Base-by-base conservation (phyloP, 2,113 vertebrate species). In the Scophthalmus maximus region DNA sequence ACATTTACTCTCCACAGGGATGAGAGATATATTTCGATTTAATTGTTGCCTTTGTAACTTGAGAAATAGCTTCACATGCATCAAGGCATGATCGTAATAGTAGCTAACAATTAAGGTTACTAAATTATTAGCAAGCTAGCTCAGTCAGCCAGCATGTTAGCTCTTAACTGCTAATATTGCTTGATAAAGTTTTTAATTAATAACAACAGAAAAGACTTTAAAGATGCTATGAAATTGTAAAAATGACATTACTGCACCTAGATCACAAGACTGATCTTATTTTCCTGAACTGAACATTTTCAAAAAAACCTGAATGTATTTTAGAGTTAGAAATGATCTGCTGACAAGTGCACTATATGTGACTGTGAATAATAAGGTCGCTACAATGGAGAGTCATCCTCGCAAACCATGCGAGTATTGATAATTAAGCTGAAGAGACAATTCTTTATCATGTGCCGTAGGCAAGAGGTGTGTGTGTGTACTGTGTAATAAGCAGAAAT, bases 41-140 rank as follows among this genome's bases (percentile, higher is more conserved):
- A 69, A 77, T 59, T 53, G 63, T 65, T 68, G 52, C 29, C 17
- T 34, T 46, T 3, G 50, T 30, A 68, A 60, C 42, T 44, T 56
- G 6, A 52, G 40, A 63, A 66, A 32, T 1, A 12, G 22, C 1
- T 50, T 3, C 5, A 8, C 66, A 23, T 55, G 38, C 27, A 66
- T 7, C 57, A 66, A 85, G 57, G 30, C 32, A 64, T 70, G n/a
- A 62, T 2, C 72, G 53, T 25, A 56, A 52, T 18, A 29, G 26
- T 44, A 27, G 10, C 29, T 46, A 55, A 49, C 22, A 20, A 5
- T 23, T 58, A 50, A 17, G 12, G 8, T 42, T 38, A 22, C 34
- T 44, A 30, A 9, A 52, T 18, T 29, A 22, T 55, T 9, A 22
- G 42, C 11, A 30, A 25, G 55, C 5, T 58, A 44, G 49, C 42